phyloP scores from a whole-genome alignment of 53 echinoderm and acorn worm species.

The Stichopus horrens region DNA sequence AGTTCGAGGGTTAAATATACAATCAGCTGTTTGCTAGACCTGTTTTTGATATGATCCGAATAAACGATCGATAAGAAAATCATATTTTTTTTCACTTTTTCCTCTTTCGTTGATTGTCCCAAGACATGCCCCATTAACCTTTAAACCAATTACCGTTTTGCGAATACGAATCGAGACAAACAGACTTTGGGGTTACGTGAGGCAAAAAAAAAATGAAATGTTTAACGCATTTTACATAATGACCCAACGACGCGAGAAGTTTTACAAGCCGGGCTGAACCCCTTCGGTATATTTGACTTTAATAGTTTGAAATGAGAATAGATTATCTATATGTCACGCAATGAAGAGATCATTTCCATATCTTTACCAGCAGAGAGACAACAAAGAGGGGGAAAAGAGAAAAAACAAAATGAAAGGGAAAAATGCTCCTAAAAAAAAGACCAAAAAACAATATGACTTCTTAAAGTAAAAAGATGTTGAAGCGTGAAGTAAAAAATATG shows the following conservation, averaged over 20 bases:
- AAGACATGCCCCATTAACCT: constrained; percentile 32
- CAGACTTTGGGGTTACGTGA: background rate
- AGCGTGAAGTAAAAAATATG: background rate
- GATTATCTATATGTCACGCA: constrained; percentile 22
- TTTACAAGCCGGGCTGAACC: background rate
- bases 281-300: constrained; percentile 12
- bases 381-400: background rate
- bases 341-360: constrained; percentile 17
- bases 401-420: background rate
- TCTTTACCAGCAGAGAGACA: background rate
- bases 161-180: background rate
- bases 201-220: background rate
- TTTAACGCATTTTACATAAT: constrained; percentile 29
- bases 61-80: background rate
- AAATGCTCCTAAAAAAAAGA: background rate
- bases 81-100: background rate
- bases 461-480: background rate
- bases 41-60: constrained; percentile 20
- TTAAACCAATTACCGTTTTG: constrained; percentile 33
- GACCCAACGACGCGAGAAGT: constrained; percentile 29
- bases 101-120: background rate
- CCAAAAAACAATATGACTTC: background rate
- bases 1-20: constrained; percentile 18
- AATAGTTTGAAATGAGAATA: constrained; percentile 4
- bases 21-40: constrained; percentile 25